Conservation (phyloP, 2,888 invertebrate genomes). For the Caenorhabditis uteleia region DNA sequence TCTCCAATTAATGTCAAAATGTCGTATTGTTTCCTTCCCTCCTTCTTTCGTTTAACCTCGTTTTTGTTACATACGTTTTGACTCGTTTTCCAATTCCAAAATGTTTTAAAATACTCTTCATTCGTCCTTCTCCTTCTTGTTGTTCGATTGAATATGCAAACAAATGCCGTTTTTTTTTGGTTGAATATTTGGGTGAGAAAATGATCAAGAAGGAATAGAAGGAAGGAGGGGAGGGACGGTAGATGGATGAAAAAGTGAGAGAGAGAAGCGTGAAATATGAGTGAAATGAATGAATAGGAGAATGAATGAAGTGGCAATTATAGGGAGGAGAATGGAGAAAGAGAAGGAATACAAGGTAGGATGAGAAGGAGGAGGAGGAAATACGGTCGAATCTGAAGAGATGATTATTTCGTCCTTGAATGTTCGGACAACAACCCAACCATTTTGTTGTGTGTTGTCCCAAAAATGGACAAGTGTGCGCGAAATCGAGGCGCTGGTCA, state of each 20-base stretch:
- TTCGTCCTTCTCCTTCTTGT: neutral
- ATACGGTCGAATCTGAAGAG: too few relatives aligned
- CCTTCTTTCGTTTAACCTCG: neutral
- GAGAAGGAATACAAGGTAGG: too few relatives aligned
- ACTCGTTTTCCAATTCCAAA: conserved; percentile 15
- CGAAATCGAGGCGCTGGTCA: too few relatives aligned
- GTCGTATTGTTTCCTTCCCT: too few relatives aligned
- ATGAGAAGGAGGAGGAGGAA: too few relatives aligned
- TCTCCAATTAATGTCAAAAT: too few relatives aligned
- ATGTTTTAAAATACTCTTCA: conserved; percentile 33
- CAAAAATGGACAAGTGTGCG: too few relatives aligned
- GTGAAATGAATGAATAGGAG: neutral
- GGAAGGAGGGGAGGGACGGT: neutral
- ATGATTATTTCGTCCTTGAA: too few relatives aligned
- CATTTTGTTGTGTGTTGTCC: too few relatives aligned
- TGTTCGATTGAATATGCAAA: neutral
- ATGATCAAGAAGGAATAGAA: neutral
- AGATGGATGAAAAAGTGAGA: neutral
- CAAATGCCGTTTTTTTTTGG: too few relatives aligned
- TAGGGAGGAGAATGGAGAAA: conserved; percentile 5
- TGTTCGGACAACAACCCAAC: too few relatives aligned
- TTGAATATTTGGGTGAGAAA: neutral
- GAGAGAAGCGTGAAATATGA: conserved; percentile 9
- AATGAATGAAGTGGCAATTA: conserved; percentile 7
- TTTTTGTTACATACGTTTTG: conserved; percentile 13